Evolutionary conservation across 30 jellyfish, hydroid and myxozoan genomes (phyloP), one percentile per base, ranked within the genome.

Genomic region (Nemopilema nomurai): DNA sequence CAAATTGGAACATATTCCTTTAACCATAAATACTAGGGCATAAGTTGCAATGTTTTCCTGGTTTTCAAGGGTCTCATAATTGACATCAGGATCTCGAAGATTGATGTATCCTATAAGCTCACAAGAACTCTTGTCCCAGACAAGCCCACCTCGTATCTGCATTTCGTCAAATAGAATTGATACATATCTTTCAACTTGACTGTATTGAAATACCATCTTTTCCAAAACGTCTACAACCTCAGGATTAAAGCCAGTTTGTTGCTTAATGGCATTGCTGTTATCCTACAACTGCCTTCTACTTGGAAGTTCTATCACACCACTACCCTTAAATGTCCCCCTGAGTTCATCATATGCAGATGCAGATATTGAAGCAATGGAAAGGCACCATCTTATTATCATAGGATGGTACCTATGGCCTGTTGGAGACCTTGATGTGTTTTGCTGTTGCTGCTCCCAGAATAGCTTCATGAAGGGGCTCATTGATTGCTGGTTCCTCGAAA

Each of bases 21-120:
- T 52, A 8, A 80, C 90, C 90, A 80, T 80, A 51, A 80, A 63
- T 1, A 80, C 75, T 1, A 80, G 90, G 31, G 90, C 90, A 80
- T 80, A 84, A 20, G 83, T 1, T 49, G 90, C 90, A 8, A 80
- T 82, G 1, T 28, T 8, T 0, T 69, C 91, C 66, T 50, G 67
- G 0, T 69, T 71, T 72, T 32, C 79, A 63, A 82, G 33, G 1
- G 79, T 70, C 1, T 68, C 77, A 69, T 4, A 70, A 69, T 82
- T 70, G 1, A 82, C 28, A 41, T 69, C 91, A 0, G 28, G 73
- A 27, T 79, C 89, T 0, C 91, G 79, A 50, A 71, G 87, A 63
- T 62, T 53, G 51, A 82, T 79, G 57, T 69, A 71, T 30, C 91
- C 91, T 0, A 82, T 71, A 4, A 82, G 87, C 19, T 82, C 87